phyloP scores from a whole-genome alignment of 2,888 invertebrate genomes.

The Masnerella sp. region DNA sequence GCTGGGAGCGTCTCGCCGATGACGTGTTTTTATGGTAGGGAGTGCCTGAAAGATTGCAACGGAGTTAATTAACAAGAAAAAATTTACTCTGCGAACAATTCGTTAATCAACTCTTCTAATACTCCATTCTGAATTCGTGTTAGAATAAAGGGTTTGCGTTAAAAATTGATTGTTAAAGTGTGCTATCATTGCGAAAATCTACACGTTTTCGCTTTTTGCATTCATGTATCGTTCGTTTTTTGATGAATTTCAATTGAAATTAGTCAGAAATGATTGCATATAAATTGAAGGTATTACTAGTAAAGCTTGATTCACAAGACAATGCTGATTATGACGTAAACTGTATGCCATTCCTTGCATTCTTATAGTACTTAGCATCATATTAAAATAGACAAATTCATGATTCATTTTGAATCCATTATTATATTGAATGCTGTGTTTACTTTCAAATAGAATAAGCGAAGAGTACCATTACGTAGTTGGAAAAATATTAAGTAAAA shows the following conservation, averaged over 20 bases:
- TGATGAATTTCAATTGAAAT: neutral
- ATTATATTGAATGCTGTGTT: too few relatives aligned
- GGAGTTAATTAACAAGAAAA: neutral
- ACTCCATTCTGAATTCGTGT: too few relatives aligned
- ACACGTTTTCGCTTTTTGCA: too few relatives aligned
- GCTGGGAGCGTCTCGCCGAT: too few relatives aligned
- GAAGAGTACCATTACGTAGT: neutral
- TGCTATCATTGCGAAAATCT: too few relatives aligned
- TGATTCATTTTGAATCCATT: slow-evolving; percentile 18
- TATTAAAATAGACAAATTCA: slow-evolving; percentile 24
- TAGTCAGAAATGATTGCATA: slow-evolving; percentile 15
- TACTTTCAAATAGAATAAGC: too few relatives aligned
- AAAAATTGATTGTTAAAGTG: too few relatives aligned
- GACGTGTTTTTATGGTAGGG: slow-evolving; percentile 1
- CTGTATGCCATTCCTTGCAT: slow-evolving; percentile 22
- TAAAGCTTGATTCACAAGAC: slow-evolving; percentile 27
- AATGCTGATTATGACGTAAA: slow-evolving; percentile 33
- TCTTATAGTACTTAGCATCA: slow-evolving; percentile 13
- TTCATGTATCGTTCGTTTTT: slow-evolving; percentile 18
- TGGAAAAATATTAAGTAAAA: neutral
- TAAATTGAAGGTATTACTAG: slow-evolving; percentile 9
- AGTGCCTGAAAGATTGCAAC: neutral
- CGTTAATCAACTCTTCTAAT: too few relatives aligned
- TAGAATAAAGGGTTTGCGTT: too few relatives aligned
- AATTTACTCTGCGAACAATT: too few relatives aligned